Evolutionary conservation across 2,797 vertebrate genomes (phyloP).

Genomic region (Phrynocephalus forsythii): DNA sequence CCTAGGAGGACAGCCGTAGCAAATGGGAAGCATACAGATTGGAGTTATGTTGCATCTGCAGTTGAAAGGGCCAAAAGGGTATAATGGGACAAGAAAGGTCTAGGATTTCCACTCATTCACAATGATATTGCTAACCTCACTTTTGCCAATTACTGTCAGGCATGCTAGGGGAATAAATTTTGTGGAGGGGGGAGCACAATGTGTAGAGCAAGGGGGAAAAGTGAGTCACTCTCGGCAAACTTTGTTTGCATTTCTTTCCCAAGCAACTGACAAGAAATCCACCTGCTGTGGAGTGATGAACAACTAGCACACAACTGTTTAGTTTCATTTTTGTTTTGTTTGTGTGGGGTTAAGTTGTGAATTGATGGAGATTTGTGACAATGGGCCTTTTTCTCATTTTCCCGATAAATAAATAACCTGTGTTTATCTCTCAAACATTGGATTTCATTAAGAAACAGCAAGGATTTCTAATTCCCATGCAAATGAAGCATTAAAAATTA

Average conservation of each 20-base stretch:
- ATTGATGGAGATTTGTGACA: neutral
- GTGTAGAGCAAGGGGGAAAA: neutral
- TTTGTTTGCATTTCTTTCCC: neutral
- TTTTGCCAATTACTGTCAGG: slow-evolving; percentile 3
- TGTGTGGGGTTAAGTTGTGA: neutral
- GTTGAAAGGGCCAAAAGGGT: neutral
- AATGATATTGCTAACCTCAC: neutral
- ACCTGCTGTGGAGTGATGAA: neutral
- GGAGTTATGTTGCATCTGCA: neutral
- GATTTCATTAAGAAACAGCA: slow-evolving; percentile 13
- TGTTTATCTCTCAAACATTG: neutral
- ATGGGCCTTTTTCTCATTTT: neutral
- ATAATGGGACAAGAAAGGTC: neutral
- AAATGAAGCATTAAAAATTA: neutral
- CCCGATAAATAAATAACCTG: neutral
- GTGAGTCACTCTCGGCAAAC: neutral
- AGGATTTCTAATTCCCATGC: neutral
- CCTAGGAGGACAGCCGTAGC: neutral
- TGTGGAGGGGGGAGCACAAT: neutral
- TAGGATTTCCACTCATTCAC: neutral
- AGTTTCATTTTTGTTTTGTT: neutral
- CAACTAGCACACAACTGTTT: neutral
- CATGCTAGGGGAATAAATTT: slow-evolving; percentile 1
- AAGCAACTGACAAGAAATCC: neutral
- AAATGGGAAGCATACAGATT: neutral